Evolutionary conservation across 2,888 invertebrate genomes (phyloP), one percentile per base, ranked within the genome.

Genomic region (Sthenelais limicola): DNA sequence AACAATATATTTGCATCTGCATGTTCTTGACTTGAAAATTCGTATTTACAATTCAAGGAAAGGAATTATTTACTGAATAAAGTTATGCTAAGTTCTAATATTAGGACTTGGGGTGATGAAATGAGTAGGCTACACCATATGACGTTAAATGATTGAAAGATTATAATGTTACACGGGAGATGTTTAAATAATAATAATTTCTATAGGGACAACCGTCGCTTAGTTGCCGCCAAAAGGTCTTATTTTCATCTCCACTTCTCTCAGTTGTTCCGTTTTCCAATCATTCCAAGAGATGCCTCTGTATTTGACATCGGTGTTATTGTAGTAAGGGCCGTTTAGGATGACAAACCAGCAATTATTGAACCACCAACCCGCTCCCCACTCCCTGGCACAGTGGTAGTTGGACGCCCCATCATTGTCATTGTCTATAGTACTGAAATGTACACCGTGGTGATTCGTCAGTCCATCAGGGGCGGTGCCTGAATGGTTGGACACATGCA

Each of bases 351-450:
- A 96, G 89, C 97, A 97, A 88, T 96, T 95, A 74, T 94, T 94
- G 89, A 94, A 97, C 97, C 97, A 97, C 96, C 96, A 97, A 47
- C 97, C 97, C 24, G 95, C 96, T 86, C 94, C 94, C 90, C 96
- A 97, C 89, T 95, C 95, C 75, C 91, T 92, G 62, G 96, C 96
- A 89, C 97, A 97, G 88, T 96, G 93, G 28, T 94, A 94, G 26
- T 84, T 84, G 4, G 77, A 74, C 72, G 95, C 95, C 79, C 93
- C 93, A 84, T 97, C 97, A 82, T 95, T 91, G 86, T 97, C 97
- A 54, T 91, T 92, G 86, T 97, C 97, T 69, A 93, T 92, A 0
- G 96, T 93, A 69, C 95, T 96, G 88, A 97, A 97, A 81, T 93
- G 92, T 94, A 62, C 92, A 91, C 62, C 62, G 87, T 96, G 94